Percentiles rank a stretch among this genome's conserved stretches.
Conservation (phyloP, 2,797 vertebrate genomes). For the Poecile montanus region DNA sequence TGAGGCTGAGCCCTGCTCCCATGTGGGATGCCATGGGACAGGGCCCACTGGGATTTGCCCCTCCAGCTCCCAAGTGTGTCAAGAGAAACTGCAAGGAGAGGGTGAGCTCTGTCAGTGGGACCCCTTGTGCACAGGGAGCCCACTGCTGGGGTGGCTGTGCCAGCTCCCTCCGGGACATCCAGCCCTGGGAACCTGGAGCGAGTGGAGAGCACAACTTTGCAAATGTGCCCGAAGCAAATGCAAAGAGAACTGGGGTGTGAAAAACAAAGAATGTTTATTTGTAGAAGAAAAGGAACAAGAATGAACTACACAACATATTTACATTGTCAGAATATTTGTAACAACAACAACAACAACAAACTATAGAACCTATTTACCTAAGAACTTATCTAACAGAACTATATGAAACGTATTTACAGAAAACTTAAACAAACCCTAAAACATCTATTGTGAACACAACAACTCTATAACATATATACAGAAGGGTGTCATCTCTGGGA, state of each 20-base stretch:
- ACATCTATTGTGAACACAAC: accelerated
- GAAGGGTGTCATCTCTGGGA: accelerated
- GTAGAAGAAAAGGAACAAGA: accelerated
- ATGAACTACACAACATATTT: background rate
- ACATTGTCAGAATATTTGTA: background rate
- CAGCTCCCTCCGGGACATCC: background rate
- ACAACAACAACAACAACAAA: background rate
- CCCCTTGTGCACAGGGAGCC: background rate
- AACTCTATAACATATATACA: accelerated
- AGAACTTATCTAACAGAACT: accelerated
- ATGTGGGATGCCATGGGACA: background rate
- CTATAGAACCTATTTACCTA: accelerated
- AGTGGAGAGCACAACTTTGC: too few species aligned
- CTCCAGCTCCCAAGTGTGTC: too few species aligned
- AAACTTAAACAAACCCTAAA: accelerated
- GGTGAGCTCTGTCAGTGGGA: background rate
- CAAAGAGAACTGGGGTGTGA: background rate
- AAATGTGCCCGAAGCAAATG: background rate
- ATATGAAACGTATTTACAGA: accelerated
- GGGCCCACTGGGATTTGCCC: too few species aligned
- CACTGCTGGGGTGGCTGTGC: background rate
- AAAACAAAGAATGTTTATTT: accelerated
- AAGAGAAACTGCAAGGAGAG: background rate
- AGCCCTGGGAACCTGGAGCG: background rate
- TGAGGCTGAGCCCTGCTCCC: background rate